phyloP scores from a whole-genome alignment of 30 jellyfish, hydroid and myxozoan species.

The Hydractinia echinata region DNA sequence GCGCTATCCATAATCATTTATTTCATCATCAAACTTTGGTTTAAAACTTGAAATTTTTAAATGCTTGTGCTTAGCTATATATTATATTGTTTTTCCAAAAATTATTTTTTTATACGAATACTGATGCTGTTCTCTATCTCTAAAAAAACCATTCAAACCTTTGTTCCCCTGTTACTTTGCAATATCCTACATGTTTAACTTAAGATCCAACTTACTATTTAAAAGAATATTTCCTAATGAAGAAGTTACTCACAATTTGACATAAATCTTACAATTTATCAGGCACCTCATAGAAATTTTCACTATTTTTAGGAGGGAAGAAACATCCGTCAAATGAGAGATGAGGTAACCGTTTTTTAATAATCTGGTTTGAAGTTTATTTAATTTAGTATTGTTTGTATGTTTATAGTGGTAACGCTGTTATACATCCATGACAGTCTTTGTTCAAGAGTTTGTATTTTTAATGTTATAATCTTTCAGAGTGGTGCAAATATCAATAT shows the following conservation, averaged over 20 bases:
- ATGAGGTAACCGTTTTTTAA: conserved; percentile 43
- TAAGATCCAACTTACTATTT: too few relatives aligned
- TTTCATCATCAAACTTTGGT: too few relatives aligned
- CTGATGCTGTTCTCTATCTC: too few relatives aligned
- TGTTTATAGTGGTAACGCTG: too few relatives aligned
- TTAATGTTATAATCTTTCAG: conserved; percentile 28
- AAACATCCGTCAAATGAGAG: conserved; percentile 65
- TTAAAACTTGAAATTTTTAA: neutral
- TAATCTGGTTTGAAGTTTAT: neutral
- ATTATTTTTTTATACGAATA: neutral
- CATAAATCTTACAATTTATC: neutral
- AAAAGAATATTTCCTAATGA: too few relatives aligned
- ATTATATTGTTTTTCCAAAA: neutral
- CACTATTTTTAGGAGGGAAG: conserved; percentile 60
- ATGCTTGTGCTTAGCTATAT: neutral
- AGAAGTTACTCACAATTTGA: too few relatives aligned
- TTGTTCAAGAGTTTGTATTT: neutral
- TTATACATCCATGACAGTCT: too few relatives aligned
- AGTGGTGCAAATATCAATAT: conserved; percentile 83
- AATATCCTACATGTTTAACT: too few relatives aligned
- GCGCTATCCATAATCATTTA: too few relatives aligned
- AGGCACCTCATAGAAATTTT: neutral
- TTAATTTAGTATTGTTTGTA: neutral
- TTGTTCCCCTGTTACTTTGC: too few relatives aligned
- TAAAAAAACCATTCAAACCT: too few relatives aligned